Base-by-base conservation (phyloP, 2,113 vertebrate species). In the Heteronetta atricapilla region DNA sequence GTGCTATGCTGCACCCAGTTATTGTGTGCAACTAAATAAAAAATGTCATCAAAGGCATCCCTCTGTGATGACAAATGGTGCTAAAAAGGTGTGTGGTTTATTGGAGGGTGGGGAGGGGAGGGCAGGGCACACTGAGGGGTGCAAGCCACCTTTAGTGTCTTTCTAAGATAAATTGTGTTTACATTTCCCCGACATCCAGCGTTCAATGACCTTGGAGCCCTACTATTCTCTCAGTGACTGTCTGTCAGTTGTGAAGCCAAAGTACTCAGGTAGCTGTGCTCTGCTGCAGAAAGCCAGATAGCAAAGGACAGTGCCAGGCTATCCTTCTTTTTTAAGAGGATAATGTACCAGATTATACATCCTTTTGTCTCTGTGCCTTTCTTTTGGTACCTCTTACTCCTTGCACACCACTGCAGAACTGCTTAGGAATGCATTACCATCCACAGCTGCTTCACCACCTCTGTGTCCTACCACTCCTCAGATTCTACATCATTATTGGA, bases 111-210 rank as follows among this genome's bases (percentile, higher is more conserved):
- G 55, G 29, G 19, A 26, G 23, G 48, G 25, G 14, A 52, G 50
- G 48, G 25, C 60, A 84, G 42, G 76, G 42, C 25, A 84, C 52
- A 10, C 10, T 59, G 34, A 70, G 66, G 13, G 15, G 31, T 83
- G 34, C 72, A 88, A 76, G 28, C 4, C 18, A 42, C 42, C 7
- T 67, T 66, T 33, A 88, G 44, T 62, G 36, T 76, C 70, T 75
- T 89, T 66, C 60, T 66, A 76, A 84, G 66, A 82, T 55, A 92
- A 93, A 60, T 13, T 67, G 33, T 88, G 85, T 82, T 97, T 88
- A 86, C 64, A 38, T 82, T 82, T 80, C 31, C 60, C 19, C 44
- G 46, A 21, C 3, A 2, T 88, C 86, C 91, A 66, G n/a, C 60
- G 60, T 50, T 28, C 36, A 66, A 26, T 70, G 72, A 91, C 70